phyloP scores from a whole-genome alignment of 2,888 invertebrate genomes.

The Ceratothoa steindachneri region DNA sequence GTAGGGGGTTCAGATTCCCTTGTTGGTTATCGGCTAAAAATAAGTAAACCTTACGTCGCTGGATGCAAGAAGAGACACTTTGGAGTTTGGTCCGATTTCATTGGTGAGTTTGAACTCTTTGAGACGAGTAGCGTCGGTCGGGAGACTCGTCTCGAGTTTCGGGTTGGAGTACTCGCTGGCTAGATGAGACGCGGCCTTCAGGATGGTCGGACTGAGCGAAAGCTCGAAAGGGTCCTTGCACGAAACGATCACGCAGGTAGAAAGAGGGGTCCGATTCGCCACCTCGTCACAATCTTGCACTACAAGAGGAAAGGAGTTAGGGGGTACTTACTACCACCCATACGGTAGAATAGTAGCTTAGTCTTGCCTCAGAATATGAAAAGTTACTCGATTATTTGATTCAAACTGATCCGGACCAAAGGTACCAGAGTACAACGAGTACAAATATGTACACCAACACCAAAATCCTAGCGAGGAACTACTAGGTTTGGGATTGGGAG shows the following conservation, averaged over 20 bases:
- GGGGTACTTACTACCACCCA: too few relatives aligned
- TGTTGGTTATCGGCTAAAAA: too few relatives aligned
- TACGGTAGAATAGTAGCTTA: too few relatives aligned
- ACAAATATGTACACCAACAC: too few relatives aligned
- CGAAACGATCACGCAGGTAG: slow-evolving; percentile 67
- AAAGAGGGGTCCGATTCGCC: slow-evolving; percentile 50
- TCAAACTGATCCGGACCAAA: too few relatives aligned
- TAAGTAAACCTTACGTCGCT: slow-evolving; percentile 49
- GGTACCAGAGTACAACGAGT: too few relatives aligned
- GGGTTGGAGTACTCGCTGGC: slow-evolving; percentile 50
- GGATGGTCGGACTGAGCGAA: slow-evolving; percentile 65
- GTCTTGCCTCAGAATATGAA: too few relatives aligned
- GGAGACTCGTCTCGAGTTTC: slow-evolving; percentile 50
- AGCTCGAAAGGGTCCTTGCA: slow-evolving; percentile 65
- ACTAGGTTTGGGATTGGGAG: too few relatives aligned
- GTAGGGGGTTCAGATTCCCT: too few relatives aligned
- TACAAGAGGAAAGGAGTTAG: too few relatives aligned
- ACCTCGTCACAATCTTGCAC: slow-evolving; percentile 35
- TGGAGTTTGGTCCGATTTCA: slow-evolving; percentile 58
- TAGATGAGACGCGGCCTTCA: slow-evolving; percentile 58
- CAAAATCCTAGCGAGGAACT: too few relatives aligned
- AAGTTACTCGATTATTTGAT: too few relatives aligned
- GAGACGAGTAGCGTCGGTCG: not conserved
- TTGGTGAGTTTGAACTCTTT: slow-evolving; percentile 59
- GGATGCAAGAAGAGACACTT: slow-evolving; percentile 50